These are phyloP conservation scores for Amphiura filiformis DNA, from an alignment of 35 echinoderm and acorn worm genomes.

Conservation along the genomic window DNA sequence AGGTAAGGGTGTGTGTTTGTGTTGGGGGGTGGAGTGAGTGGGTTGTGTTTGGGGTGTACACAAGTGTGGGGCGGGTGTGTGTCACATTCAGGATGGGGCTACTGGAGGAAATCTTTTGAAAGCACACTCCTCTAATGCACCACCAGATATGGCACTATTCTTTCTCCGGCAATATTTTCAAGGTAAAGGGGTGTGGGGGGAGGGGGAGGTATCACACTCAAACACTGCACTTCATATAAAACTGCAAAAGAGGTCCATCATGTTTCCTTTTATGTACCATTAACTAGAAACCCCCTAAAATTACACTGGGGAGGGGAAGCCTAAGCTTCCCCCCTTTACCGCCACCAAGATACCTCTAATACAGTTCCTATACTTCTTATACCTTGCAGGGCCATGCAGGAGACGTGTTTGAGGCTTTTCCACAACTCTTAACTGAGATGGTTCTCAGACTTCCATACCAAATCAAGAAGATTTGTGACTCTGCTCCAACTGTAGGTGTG, in stretches of 20 bases:
- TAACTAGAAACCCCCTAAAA: neutral
- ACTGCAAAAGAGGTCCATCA: neutral
- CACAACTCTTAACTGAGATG: slow-evolving; percentile 93
- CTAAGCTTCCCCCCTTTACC: too few relatives aligned
- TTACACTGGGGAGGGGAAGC: neutral
- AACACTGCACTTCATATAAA: too few relatives aligned
- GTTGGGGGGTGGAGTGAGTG: too few relatives aligned
- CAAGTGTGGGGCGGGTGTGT: too few relatives aligned
- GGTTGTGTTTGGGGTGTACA: too few relatives aligned
- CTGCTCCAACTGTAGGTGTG: slow-evolving; percentile 69
- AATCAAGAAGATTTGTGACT: slow-evolving; percentile 99
- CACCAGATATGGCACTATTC: slow-evolving; percentile 98
- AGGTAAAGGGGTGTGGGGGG: too few relatives aligned
- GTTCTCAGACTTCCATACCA: slow-evolving; percentile 93
- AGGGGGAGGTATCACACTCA: neutral
- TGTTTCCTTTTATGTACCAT: neutral
- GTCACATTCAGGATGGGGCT: slow-evolving; percentile 72
- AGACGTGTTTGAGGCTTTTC: slow-evolving; percentile 97
- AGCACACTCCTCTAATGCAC: slow-evolving; percentile 75
- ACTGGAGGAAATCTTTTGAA: slow-evolving; percentile 81
- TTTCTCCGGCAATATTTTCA: slow-evolving; percentile 97
- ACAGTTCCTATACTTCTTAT: too few relatives aligned
- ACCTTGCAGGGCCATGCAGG: slow-evolving; percentile 80
- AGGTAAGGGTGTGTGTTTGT: too few relatives aligned
- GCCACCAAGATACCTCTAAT: too few relatives aligned